A percentile compares a stretch with the other conserved stretches of the same genome.
Evolutionary conservation across 2,113 vertebrate genomes (phyloP).

Genomic region (Dipodomys stephensi): DNA sequence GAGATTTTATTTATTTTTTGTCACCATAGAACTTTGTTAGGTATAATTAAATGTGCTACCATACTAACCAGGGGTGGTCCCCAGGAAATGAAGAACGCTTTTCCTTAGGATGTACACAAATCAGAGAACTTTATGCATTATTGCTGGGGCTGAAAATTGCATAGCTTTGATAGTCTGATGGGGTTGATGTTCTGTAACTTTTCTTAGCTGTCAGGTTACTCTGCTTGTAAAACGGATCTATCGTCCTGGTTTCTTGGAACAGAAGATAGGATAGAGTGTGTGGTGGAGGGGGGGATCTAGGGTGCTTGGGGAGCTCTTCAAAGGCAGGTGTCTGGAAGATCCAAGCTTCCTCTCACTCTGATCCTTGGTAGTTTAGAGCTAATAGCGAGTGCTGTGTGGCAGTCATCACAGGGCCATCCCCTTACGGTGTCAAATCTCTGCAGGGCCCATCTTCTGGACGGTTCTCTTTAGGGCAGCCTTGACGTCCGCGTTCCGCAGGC

Average conservation of each 20-base stretch:
- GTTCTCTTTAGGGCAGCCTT: slow-evolving; percentile 58
- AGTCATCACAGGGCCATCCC: accelerated
- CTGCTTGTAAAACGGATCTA: not conserved
- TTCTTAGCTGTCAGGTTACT: not conserved
- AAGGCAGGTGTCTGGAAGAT: no score
- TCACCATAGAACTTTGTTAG: not conserved
- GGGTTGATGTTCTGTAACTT: not conserved
- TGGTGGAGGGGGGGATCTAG: accelerated
- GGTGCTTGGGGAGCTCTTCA: not conserved
- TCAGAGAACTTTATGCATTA: not conserved
- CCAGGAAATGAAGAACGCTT: not conserved
- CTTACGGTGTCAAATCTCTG: not conserved
- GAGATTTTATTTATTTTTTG: not conserved
- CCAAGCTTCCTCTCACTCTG: not conserved
- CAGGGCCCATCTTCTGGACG: slow-evolving; percentile 6
- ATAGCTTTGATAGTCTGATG: not conserved
- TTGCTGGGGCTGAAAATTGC: not conserved
- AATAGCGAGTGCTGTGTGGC: not conserved
- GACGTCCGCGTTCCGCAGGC: slow-evolving; percentile 53
- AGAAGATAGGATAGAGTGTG: not conserved
- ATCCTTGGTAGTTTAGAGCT: not conserved
- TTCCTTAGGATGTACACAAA: not conserved
- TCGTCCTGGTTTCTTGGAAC: not conserved
- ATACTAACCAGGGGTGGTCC: not conserved
- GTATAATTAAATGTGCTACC: not conserved